Evolutionary conservation across 2,888 invertebrate species (phyloP), one percentile per base, ranked within the genome.

Genomic region (Ectemnius lituratus): DNA sequence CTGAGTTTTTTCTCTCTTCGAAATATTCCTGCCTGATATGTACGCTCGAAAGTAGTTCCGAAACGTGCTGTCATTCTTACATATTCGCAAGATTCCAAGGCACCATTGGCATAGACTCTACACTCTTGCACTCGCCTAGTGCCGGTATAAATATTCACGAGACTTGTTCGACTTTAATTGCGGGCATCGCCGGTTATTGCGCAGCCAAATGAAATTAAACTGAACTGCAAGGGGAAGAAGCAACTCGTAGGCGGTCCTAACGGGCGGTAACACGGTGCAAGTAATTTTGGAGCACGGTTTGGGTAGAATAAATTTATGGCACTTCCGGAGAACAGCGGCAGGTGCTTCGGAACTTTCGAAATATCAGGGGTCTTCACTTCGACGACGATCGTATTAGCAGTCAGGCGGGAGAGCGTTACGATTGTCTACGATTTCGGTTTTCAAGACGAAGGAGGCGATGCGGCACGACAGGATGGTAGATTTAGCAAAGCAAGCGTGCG

Each of bases 1-100:
- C 37, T n/a, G n/a, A 37, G 37, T 37, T 37, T 8, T 1, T 37
- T 37, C 1, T 6, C 37, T 11, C 37, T 37, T 67, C 76, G 76
- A 76, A 75, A 74, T 78, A 71, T 75, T 79, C 72, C 80, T 63
- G 72, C 71, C 78, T 75, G 63, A 52, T 67, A 60, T 67, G 52
- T 65, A 37, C 37, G 37, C 37, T 37, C 37, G 37, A 37, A 37
- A 37, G 37, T 37, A 37, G 37, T 6, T 8, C 37, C 37, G 37
- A 37, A 37, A 8, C 37, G 8, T 37, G 11, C 8, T 37, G 37
- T 11, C 37, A 37, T 37, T 37, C 37, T 37, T 37, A 23, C 23
- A 23, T 23, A 37, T 37, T 37, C 37, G 8, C 5, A 6, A 8
- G 37, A 37, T 8, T 37, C 37, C 37, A 11, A 37, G 2, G 11